Conservation (phyloP, 2,113 vertebrate species). For the Leucosticte australis region DNA sequence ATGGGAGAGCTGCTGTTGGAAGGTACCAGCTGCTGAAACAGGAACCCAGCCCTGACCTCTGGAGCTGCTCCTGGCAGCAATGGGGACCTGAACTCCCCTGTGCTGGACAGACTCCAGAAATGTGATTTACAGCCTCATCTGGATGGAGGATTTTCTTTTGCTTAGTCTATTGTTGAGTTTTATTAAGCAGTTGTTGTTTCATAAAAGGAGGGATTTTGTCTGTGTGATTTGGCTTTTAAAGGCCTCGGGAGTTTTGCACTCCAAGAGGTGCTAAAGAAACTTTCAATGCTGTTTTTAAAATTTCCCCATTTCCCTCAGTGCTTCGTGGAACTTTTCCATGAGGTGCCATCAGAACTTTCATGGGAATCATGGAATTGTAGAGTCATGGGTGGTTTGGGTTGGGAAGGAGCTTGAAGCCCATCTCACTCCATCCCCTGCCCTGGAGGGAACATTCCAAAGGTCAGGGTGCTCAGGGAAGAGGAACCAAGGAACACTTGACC, state of each 20-base stretch:
- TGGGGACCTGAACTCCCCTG: background rate
- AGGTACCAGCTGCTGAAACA: background rate
- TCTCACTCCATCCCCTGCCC: background rate
- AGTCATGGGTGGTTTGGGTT: background rate
- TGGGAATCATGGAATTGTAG: background rate
- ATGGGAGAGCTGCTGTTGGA: background rate
- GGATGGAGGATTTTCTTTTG: background rate
- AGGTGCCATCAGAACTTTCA: background rate
- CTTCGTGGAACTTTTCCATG: background rate
- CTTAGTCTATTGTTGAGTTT: background rate
- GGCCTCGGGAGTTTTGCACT: background rate
- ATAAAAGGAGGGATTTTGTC: background rate
- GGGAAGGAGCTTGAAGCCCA: background rate
- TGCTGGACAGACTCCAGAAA: background rate
- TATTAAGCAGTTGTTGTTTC: conserved; percentile 40
- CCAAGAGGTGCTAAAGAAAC: background rate
- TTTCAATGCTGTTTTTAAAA: background rate
- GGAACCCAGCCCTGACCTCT: background rate
- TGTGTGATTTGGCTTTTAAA: background rate
- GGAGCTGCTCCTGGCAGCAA: background rate
- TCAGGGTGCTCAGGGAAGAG: background rate
- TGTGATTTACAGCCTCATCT: conserved; percentile 51
- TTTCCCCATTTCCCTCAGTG: background rate
- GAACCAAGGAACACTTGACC: background rate
- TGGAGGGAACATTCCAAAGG: background rate